Percentiles rank a stretch among this genome's conserved stretches.
These are phyloP conservation scores for Eulacestoma nigropectus DNA, from an alignment of 2,113 vertebrate species.

Conservation along the genomic window DNA sequence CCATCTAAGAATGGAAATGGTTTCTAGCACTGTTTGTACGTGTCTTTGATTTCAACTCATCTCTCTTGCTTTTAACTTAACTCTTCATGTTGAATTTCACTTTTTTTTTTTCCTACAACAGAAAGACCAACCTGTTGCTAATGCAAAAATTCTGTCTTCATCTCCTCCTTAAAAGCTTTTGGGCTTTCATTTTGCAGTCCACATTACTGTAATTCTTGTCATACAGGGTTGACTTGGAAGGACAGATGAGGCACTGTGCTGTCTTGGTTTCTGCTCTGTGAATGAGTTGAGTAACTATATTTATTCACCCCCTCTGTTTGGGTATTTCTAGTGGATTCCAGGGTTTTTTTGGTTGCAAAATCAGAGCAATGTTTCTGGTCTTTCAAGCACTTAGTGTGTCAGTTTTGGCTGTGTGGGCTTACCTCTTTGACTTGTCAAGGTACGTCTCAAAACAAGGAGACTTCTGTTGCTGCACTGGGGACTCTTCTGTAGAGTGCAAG, in stretches of 20 bases:
- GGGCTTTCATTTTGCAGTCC: neutral
- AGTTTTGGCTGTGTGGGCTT: neutral
- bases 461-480: neutral
- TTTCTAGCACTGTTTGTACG: neutral
- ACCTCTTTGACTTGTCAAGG: neutral
- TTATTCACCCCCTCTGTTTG: neutral
- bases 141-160: neutral
- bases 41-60: neutral
- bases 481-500: neutral
- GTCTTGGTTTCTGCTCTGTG: neutral
- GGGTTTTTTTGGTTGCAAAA: neutral
- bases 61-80: neutral
- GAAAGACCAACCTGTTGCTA: neutral
- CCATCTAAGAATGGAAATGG: neutral
- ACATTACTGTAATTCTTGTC: neutral
- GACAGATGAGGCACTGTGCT: neutral
- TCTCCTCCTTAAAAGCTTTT: neutral
- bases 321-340: neutral
- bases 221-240: neutral
- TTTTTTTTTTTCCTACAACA: neutral
- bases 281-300: neutral
- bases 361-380: neutral
- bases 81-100: neutral
- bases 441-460: neutral
- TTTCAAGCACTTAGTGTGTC: neutral